Evolutionary conservation across 2,888 invertebrate species (phyloP).

Genomic region (Ryuthela nishihirai): DNA sequence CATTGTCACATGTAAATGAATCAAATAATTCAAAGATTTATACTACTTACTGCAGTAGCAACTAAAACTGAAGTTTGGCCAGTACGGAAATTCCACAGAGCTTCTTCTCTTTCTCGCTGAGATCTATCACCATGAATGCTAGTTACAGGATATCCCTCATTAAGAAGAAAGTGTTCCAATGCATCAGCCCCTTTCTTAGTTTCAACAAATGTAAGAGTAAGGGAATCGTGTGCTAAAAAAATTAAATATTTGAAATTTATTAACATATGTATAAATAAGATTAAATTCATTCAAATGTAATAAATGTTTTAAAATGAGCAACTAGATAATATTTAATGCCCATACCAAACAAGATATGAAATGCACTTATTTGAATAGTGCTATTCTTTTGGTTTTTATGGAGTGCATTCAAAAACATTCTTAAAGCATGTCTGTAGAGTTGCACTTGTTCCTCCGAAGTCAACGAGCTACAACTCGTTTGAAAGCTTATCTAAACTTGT

Average conservation of each 20-base stretch:
- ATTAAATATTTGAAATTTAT: not conserved
- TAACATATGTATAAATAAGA: not conserved
- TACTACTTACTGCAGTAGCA: conserved; percentile 81
- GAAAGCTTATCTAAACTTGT: too few species aligned
- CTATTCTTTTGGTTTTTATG: too few species aligned
- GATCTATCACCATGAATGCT: conserved; percentile 98
- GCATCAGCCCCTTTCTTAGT: conserved; percentile 98
- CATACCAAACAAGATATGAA: too few species aligned
- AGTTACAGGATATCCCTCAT: conserved; percentile 90
- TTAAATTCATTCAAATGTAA: not conserved
- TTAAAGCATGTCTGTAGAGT: too few species aligned
- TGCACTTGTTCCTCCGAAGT: too few species aligned
- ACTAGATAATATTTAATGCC: too few species aligned
- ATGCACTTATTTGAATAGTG: too few species aligned
- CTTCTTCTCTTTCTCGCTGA: conserved; percentile 96
- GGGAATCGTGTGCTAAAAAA: conserved; percentile 63
- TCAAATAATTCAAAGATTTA: not conserved
- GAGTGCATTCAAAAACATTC: too few species aligned
- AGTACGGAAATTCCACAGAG: conserved; percentile 84
- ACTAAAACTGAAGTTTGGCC: conserved; percentile 93
- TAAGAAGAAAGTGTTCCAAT: conserved; percentile 86
- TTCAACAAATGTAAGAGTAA: conserved; percentile 97
- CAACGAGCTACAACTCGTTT: too few species aligned
- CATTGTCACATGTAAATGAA: not conserved
- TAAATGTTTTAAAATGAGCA: too few species aligned